Evolutionary conservation across 2,113 vertebrate genomes (phyloP), one percentile per base, ranked within the genome.

Genomic region (Psophia crepitans): DNA sequence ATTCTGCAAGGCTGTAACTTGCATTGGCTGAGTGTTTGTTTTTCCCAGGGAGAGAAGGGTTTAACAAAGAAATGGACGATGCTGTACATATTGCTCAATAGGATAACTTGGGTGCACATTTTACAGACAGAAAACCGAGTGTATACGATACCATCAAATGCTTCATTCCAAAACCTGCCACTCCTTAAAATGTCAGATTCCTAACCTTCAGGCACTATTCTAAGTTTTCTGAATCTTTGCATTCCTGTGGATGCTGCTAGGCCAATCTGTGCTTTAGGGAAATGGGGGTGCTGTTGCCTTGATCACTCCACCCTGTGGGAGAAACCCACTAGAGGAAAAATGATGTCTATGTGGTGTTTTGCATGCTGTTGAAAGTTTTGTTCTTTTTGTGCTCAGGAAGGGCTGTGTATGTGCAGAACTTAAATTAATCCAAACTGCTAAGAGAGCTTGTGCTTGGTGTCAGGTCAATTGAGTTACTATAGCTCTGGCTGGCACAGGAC

Each of bases 1-100:
- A 58, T 24, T 87, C 93, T 87, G 64, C 78, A 84, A 74, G 78
- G 91, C 57, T 95, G 58, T 43, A 49, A 49, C 63, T 41, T 92
- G 84, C 60, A 48, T 86, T 87, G 32, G 68, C 81, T 64, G 43
- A 74, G 87, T 96, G 96, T 98, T 98, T 98, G 96, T 78, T 98
- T 96, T 98, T 98, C 97, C 97, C 98, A 98, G 95, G 71, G 66
- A 82, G 65, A 68, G 70, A 43, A 69, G 33, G 75, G 69, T 87
- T 94, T 49, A 89, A 85, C 96, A 93, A 84, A 97, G 89, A 91
- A 63, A 49, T 3, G 94, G 94, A 91, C 24, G 54, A 69, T 82
- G 49, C 86, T 46, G 84, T 80, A 56, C 66, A 11, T 83, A 32
- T 98, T 98, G 95, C 97, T 93, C 82, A 97, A 96, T 35, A 69